Evolutionary conservation across 2,113 vertebrate species (phyloP).

Genomic region (Pteropus alecto): DNA sequence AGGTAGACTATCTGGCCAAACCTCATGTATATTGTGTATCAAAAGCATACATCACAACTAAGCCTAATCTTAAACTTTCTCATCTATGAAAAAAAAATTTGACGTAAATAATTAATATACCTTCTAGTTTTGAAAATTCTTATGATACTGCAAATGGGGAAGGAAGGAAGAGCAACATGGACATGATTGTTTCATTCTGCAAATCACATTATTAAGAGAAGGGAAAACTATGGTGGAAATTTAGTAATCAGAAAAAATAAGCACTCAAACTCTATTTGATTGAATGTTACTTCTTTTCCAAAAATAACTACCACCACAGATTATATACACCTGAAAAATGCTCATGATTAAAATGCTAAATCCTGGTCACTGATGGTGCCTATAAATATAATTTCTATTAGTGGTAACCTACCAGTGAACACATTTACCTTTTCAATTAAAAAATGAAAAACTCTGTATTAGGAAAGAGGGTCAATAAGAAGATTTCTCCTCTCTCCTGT

Average conservation of each 20-base stretch:
- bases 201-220: conserved; percentile 5
- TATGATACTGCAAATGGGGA: not conserved
- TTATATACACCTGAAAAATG: not conserved
- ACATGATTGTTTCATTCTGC: not conserved
- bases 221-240: not conserved
- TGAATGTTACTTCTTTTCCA: not conserved
- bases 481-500: not conserved
- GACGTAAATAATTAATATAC: not conserved
- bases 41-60: not conserved
- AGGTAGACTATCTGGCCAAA: not conserved
- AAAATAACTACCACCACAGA: not conserved
- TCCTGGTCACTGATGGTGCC: not conserved
- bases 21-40: not conserved
- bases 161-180: not conserved
- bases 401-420: not conserved
- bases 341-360: conserved; percentile 19
- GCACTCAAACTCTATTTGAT: not conserved
- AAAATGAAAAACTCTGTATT: not conserved
- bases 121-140: conserved; percentile 17
- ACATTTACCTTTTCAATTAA: conserved; percentile 19
- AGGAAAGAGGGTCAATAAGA: not conserved
- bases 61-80: not conserved
- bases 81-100: not conserved
- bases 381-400: conserved; percentile 9
- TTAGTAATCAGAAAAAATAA: not conserved